Base-by-base conservation (phyloP, 1,140 invertebrate genomes). In the Oryzaephilus surinamensis region DNA sequence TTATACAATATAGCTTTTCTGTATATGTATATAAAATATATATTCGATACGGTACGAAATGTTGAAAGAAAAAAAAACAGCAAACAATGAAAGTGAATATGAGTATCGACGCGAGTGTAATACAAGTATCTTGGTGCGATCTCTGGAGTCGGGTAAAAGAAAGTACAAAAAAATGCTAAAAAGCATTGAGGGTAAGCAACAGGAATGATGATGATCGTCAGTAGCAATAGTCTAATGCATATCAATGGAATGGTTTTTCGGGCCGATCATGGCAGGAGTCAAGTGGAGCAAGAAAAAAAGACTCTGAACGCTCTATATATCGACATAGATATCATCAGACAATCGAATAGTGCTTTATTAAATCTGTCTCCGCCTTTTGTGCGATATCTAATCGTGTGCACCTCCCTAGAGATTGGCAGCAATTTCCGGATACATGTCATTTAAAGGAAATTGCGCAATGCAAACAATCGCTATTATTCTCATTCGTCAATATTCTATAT, bases 351-450 rank as follows among this genome's bases (percentile, higher is more conserved):
- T 50, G 38, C 47, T 54, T 52, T 52, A 54, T 54, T 54, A 52
- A 52, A 52, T 54, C 47, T 40, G 44, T 43, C 47, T 45, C 36
- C 26, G 29, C 33, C 52, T 48, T 51, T 52, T 52, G 50, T 52
- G 43, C 31, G 47, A 50, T 48, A 50, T 49, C 52, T 52, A 48
- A 54, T 54, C 46, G 50, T 32, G 35, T 34, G 41, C 27, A 34
- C 41, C 41, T 44, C 41, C 48, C 48, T 41, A 30, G 49, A 53
- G 46, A 52, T 50, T 54, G 54, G 51, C 54, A 56, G 54, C 54
- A 56, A 56, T 56, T 52, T 56, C 54, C 54, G 49, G 54, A 41
- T 46, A 52, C 54, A 54, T 48, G 54, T 54, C 51, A 53, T 44
- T 44, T 41, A 17, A 41, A 54, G 52, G 50, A 52, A 51, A 54